These are phyloP conservation scores for Nasalis larvatus DNA, from an alignment of 2,113 vertebrate species.

Conservation along the genomic window DNA sequence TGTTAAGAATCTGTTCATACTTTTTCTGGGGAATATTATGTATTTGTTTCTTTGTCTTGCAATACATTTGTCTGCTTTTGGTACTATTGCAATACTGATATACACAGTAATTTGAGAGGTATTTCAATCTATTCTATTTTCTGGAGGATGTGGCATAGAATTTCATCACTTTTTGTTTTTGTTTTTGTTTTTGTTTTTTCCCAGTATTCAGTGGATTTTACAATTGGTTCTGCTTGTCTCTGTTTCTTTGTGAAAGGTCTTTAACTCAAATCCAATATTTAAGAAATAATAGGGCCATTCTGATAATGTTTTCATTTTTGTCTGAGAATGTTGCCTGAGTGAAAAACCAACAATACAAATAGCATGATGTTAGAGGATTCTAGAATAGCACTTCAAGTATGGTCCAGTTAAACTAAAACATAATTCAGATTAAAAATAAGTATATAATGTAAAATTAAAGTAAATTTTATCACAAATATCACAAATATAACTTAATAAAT, in stretches of 20 bases:
- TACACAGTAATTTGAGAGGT: background rate
- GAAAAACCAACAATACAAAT: background rate
- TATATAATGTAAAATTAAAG: background rate
- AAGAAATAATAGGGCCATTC: background rate
- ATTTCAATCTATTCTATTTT: background rate
- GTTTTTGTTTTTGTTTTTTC: no score
- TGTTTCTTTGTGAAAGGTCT: background rate
- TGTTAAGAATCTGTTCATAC: background rate
- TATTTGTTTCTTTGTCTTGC: background rate
- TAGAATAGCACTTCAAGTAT: background rate
- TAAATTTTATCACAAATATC: background rate
- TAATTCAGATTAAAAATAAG: background rate
- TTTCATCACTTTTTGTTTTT: background rate
- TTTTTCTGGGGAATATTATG: background rate
- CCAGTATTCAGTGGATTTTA: no score
- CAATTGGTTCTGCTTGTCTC: background rate
- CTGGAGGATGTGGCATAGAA: background rate
- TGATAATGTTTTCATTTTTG: background rate
- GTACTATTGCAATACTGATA: background rate
- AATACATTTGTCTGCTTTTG: background rate
- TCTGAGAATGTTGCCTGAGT: no score
- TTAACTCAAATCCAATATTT: background rate
- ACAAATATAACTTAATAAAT: background rate
- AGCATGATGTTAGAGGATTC: background rate
- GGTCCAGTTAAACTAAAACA: background rate